Percentiles rank a stretch among this genome's conserved stretches.
Evolutionary conservation across 2,888 invertebrate species (phyloP).

Genomic region (Acronicta leporina): DNA sequence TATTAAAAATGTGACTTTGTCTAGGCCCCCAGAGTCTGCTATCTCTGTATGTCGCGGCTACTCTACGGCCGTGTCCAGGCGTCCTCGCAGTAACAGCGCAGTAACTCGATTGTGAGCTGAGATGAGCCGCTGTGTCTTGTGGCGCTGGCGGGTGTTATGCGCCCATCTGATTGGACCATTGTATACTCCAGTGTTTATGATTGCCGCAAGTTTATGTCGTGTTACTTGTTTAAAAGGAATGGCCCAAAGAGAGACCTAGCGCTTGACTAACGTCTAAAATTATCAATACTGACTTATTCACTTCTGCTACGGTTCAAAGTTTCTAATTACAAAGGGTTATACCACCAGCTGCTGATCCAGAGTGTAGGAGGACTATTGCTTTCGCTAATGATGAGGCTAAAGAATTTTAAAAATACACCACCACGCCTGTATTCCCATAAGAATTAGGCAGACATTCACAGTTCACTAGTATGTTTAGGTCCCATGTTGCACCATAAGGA

Average conservation of each 20-base stretch:
- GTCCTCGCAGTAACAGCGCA: slow-evolving; percentile 50
- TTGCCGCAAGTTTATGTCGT: not conserved
- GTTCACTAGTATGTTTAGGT: too few species aligned
- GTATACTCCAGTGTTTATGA: slow-evolving; percentile 32
- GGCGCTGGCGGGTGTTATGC: slow-evolving; percentile 30
- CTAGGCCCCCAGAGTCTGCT: too few species aligned
- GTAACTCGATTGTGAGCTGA: slow-evolving; percentile 69
- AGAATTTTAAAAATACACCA: too few species aligned
- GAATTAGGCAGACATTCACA: too few species aligned
- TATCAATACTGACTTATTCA: not conserved
- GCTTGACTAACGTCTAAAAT: not conserved
- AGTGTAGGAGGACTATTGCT: too few species aligned
- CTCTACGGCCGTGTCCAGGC: slow-evolving; percentile 40
- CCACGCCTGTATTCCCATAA: too few species aligned
- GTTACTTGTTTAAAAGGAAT: not conserved
- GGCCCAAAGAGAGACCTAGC: not conserved
- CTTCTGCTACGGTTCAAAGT: too few species aligned
- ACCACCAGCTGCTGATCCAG: too few species aligned
- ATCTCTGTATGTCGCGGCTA: slow-evolving; percentile 23
- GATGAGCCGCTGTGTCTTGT: slow-evolving; percentile 59
- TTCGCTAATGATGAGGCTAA: too few species aligned
- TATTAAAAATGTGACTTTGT: too few species aligned
- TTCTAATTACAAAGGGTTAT: too few species aligned
- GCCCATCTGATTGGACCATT: slow-evolving; percentile 58
- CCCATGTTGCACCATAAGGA: too few species aligned